These are phyloP conservation scores for Anagyrus pseudococci DNA, from an alignment of 2,888 invertebrate species.

Conservation along the genomic window DNA sequence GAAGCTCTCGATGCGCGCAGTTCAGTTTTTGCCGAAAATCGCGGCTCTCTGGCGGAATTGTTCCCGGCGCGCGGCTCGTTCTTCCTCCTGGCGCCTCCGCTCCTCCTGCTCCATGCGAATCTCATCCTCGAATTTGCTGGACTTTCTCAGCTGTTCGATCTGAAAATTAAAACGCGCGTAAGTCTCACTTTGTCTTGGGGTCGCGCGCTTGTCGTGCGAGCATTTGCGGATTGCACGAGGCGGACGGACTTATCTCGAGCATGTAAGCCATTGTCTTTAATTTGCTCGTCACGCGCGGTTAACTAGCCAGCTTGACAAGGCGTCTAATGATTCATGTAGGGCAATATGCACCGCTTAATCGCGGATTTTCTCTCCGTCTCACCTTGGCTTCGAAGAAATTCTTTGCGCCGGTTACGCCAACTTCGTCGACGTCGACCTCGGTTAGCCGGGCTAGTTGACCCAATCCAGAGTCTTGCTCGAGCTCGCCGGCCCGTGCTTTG, in stretches of 20 bases:
- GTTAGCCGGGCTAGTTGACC: conserved; percentile 85
- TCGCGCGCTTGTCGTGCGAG: too few relatives aligned
- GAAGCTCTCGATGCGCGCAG: too few relatives aligned
- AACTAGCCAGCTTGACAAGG: too few relatives aligned
- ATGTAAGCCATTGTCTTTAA: too few relatives aligned
- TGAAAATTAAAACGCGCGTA: conserved; percentile 49
- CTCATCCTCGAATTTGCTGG: conserved; percentile 91
- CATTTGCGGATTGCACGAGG: too few relatives aligned
- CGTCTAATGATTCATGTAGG: too few relatives aligned
- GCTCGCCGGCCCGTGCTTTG: conserved; percentile 91
- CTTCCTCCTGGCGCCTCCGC: conserved; percentile 82
- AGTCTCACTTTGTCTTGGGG: too few relatives aligned
- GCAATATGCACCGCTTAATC: not conserved
- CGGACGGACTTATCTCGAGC: too few relatives aligned
- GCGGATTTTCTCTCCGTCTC: conserved; percentile 29
- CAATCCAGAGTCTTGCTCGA: conserved; percentile 85
- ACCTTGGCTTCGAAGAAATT: conserved; percentile 95
- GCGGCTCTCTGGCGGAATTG: conserved; percentile 90
- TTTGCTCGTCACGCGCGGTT: too few relatives aligned
- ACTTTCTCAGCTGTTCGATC: conserved; percentile 84
- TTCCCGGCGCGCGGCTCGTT: conserved; percentile 79
- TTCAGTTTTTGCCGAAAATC: conserved; percentile 70
- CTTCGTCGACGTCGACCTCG: conserved; percentile 92
- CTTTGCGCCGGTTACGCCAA: conserved; percentile 93
- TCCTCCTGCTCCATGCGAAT: conserved; percentile 92